Percentiles rank a stretch among this genome's conserved stretches.
Conservation (phyloP, 2,797 vertebrate genomes). For the Loris lydekkerianus region DNA sequence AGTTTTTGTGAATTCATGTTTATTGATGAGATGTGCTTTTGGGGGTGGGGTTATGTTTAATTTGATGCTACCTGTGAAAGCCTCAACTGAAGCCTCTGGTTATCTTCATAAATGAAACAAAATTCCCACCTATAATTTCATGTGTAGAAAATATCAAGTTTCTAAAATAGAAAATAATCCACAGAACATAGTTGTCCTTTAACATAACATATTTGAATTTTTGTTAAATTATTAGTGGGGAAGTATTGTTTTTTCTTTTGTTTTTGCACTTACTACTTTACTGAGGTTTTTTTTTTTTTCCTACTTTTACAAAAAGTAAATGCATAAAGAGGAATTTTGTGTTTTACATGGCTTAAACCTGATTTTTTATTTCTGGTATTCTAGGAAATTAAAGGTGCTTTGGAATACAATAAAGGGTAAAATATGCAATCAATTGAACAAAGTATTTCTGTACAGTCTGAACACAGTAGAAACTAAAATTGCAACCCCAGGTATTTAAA, state of each 20-base stretch:
- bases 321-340: slow-evolving; percentile 59
- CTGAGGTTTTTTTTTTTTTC: not conserved
- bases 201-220: slow-evolving; percentile 31
- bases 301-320: slow-evolving; percentile 32
- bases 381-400: slow-evolving; percentile 86
- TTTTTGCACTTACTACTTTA: not conserved
- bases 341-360: slow-evolving; percentile 82
- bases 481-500: slow-evolving; percentile 89
- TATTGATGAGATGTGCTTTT: slow-evolving; percentile 69
- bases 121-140: slow-evolving; percentile 9
- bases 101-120: slow-evolving; percentile 68
- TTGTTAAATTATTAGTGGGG: not conserved
- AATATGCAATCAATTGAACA: slow-evolving; percentile 87
- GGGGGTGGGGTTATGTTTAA: slow-evolving; percentile 49
- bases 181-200: slow-evolving; percentile 57
- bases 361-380: slow-evolving; percentile 84
- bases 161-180: slow-evolving; percentile 75
- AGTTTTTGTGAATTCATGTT: slow-evolving; percentile 62
- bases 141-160: not conserved
- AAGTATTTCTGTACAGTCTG: slow-evolving; percentile 87
- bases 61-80: slow-evolving; percentile 59
- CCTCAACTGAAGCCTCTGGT: slow-evolving; percentile 24
- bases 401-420: slow-evolving; percentile 87
- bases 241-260: not conserved
- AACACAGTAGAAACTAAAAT: slow-evolving; percentile 89